Conservation (phyloP, 2,888 invertebrate genomes). For the Melinaea marsaeus region DNA sequence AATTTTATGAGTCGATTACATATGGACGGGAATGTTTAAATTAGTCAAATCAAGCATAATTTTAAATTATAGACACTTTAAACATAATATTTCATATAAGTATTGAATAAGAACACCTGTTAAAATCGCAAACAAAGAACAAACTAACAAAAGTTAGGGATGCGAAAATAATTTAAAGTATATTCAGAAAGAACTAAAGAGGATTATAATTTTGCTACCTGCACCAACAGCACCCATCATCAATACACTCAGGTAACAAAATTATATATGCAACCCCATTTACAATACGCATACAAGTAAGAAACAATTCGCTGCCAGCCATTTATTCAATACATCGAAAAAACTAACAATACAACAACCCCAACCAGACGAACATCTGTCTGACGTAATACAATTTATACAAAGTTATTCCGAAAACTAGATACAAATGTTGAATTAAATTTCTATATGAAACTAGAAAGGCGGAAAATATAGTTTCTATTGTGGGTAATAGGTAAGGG, state of each 20-base stretch:
- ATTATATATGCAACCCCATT: slow-evolving; percentile 41
- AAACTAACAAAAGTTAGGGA: neutral
- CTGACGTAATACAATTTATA: slow-evolving; percentile 19
- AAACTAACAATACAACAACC: slow-evolving; percentile 37
- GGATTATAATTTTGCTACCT: slow-evolving; percentile 67
- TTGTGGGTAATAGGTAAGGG: slow-evolving; percentile 39
- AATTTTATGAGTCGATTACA: too few relatives aligned
- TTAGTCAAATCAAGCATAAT: too few relatives aligned
- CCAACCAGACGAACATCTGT: slow-evolving; percentile 48
- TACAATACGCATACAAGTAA: slow-evolving; percentile 40
- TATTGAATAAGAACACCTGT: neutral
- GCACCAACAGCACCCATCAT: slow-evolving; percentile 54
- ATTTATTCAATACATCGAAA: slow-evolving; percentile 37
- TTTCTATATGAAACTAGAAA: slow-evolving; percentile 30
- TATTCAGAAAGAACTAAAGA: slow-evolving; percentile 37
- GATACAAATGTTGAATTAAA: slow-evolving; percentile 15
- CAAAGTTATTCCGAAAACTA: slow-evolving; percentile 10
- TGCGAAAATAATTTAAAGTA: slow-evolving; percentile 14
- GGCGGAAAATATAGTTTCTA: slow-evolving; percentile 30
- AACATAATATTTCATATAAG: too few relatives aligned
- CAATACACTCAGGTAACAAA: slow-evolving; percentile 61
- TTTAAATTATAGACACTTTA: too few relatives aligned
- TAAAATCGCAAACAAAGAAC: neutral
- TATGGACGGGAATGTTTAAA: too few relatives aligned
- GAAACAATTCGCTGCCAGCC: slow-evolving; percentile 42